Evolutionary conservation across 1,140 invertebrate genomes (phyloP).

Genomic region (Hycleus cichorii): DNA sequence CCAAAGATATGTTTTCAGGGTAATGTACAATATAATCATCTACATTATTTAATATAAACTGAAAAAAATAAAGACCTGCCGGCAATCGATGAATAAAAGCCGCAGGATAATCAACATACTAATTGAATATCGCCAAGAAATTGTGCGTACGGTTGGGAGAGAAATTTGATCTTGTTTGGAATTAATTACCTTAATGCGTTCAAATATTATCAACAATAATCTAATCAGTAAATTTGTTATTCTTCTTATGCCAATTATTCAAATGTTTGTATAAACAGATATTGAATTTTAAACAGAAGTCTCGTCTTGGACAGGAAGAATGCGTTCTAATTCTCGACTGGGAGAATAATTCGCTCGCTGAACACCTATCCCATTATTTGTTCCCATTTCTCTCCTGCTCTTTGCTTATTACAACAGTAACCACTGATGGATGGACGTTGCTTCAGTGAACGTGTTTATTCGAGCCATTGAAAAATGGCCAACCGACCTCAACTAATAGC

Average conservation of each 20-base stretch:
- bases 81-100: slow-evolving; percentile 5
- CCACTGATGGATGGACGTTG: slow-evolving; percentile 26
- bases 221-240: neutral
- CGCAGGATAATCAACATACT: slow-evolving; percentile 9
- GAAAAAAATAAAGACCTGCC: slow-evolving; percentile 8
- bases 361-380: slow-evolving; percentile 31
- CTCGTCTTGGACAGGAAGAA: slow-evolving; percentile 24
- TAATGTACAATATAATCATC: slow-evolving; percentile 2
- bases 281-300: no score
- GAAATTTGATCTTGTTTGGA: no score
- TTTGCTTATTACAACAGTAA: slow-evolving; percentile 24
- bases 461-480: slow-evolving; percentile 23
- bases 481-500: slow-evolving; percentile 19
- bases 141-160: no score
- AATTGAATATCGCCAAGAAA: slow-evolving; percentile 9
- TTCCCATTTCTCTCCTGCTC: slow-evolving; percentile 4
- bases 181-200: neutral
- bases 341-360: slow-evolving; percentile 27
- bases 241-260: no score
- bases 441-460: slow-evolving; percentile 24
- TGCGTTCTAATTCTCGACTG: slow-evolving; percentile 25
- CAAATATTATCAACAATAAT: neutral
- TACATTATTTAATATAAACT: slow-evolving; percentile 13
- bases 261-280: no score
- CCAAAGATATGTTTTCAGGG: slow-evolving; percentile 9